A percentile compares a stretch with the other conserved stretches of the same genome.
phyloP scores from a whole-genome alignment of 2,113 vertebrate genomes.

The Stomatorhinus ivindoensis region DNA sequence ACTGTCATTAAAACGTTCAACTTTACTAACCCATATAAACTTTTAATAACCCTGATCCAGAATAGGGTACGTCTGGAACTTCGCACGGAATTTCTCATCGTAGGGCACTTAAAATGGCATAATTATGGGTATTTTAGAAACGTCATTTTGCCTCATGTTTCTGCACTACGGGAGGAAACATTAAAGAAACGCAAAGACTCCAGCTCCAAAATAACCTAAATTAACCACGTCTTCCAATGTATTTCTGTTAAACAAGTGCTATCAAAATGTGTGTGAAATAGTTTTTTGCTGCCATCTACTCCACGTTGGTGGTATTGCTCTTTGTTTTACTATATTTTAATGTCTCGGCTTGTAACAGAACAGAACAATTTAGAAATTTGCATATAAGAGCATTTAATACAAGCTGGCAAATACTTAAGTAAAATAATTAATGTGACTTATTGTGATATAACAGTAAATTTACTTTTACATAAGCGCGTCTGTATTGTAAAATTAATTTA shows the following conservation, averaged over 20 bases:
- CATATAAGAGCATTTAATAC: background rate
- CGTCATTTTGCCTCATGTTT: background rate
- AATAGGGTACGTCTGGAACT: too few relatives aligned
- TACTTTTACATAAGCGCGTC: background rate
- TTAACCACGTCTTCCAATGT: background rate
- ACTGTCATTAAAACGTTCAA: background rate
- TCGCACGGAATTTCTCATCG: background rate
- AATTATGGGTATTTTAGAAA: background rate
- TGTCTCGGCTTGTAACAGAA: background rate
- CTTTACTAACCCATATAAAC: background rate
- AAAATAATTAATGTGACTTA: background rate
- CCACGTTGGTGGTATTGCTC: background rate
- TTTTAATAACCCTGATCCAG: background rate
- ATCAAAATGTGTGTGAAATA: background rate
- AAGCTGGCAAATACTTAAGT: background rate
- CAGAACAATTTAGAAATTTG: background rate
- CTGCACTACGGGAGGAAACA: background rate
- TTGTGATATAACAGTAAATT: background rate
- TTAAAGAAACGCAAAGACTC: background rate
- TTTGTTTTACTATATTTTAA: background rate
- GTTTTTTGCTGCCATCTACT: background rate
- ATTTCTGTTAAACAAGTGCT: background rate
- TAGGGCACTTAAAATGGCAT: background rate
- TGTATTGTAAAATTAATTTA: background rate
- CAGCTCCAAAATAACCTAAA: background rate